These are phyloP conservation scores for Drosophila asahinai DNA, from an alignment of 1,140 invertebrate species.

Conservation along the genomic window DNA sequence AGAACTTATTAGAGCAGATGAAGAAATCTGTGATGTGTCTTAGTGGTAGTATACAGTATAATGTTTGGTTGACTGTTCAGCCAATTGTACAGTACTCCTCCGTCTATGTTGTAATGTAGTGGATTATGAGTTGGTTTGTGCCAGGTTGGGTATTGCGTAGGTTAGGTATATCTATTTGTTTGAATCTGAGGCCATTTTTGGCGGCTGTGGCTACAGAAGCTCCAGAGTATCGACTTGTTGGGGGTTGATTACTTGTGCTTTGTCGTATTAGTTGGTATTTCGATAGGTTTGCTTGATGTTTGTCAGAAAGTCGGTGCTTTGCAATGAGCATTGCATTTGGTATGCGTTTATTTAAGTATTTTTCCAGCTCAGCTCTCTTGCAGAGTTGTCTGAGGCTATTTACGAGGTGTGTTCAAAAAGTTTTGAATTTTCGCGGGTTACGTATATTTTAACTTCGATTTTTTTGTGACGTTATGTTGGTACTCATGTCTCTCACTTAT, in stretches of 20 bases:
- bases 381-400: neutral
- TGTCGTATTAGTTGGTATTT: too few species aligned
- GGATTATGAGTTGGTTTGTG: neutral
- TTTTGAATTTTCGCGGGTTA: too few species aligned
- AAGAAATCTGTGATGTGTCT: conserved; percentile 24
- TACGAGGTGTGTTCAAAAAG: too few species aligned
- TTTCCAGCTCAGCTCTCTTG: neutral
- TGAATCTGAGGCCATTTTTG: too few species aligned
- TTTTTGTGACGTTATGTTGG: too few species aligned
- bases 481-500: too few species aligned
- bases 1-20: neutral
- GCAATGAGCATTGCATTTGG: conserved; percentile 13
- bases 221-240: too few species aligned
- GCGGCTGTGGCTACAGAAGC: too few species aligned
- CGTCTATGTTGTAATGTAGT: neutral
- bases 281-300: too few species aligned
- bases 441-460: too few species aligned
- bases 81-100: neutral
- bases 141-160: conserved; percentile 13
- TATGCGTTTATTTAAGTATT: conserved; percentile 3
- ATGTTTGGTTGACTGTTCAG: neutral
- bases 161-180: neutral
- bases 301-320: conserved; percentile 1
- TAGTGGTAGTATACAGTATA: neutral
- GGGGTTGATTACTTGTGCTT: too few species aligned